Evolutionary conservation across 2,113 vertebrate genomes (phyloP), one percentile per base, ranked within the genome.

Genomic region (Cynopterus brachyotis): DNA sequence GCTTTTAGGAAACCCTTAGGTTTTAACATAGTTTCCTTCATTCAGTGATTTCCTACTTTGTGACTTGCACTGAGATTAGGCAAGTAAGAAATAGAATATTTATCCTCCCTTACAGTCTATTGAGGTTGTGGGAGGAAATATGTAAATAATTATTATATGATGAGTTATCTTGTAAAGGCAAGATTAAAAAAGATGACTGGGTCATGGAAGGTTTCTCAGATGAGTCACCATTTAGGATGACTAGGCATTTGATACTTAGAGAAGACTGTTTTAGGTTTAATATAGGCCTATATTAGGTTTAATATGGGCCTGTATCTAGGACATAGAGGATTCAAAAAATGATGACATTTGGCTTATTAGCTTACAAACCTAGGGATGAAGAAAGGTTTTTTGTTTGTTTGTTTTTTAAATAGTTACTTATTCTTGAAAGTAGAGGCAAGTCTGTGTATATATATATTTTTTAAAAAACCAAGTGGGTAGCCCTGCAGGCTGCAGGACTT

Each of bases 1-100:
- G 1, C 30, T 89, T 89, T 95, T 87, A 75, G 62, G 83, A 91
- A 96, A 79, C 69, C n/a, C 26, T 85, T 91, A 55, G 12, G 22
- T 47, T 96, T 89, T 94, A 76, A 89, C 53, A 15, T 79, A 35
- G 30, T 8, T 70, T 42, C 6, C 5, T 90, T 93, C 60, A 78
- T 55, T 83, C 53, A 92, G 5, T 11, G 82, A 59, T 62, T 62
- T 55, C 32, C 59, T 85, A 30, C n/a, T 79, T 47, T 93, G 24
- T 83, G 15, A 57, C 37, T 92, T 37, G 28, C 7, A 53, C 30
- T 88, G 1, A 94, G 67, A 55, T 81, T 86, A 96, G 55, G 55
- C 91, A 72, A 90, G 53, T 62, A 91, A 62, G 87, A 94, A 73
- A 69, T 89, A 35, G 12, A 80, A 0, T 95, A 57, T 59, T 93